Conservation (phyloP, 37 sponge, comb jelly and placozoan genomes). For the Tethya wilhelma region DNA sequence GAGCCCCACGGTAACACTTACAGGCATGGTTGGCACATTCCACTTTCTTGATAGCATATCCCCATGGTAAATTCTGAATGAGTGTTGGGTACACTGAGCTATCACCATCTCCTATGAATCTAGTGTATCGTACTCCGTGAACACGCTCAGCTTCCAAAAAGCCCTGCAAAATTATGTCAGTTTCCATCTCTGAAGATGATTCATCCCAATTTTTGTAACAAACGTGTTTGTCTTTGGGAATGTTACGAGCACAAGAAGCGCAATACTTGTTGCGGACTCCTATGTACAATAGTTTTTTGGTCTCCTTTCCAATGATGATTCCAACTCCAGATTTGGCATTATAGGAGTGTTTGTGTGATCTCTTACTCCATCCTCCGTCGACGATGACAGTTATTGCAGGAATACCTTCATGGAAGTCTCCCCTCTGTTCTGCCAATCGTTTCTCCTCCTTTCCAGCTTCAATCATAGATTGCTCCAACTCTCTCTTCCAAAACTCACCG, state of each 20-base stretch:
- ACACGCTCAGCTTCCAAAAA: conserved; percentile 32
- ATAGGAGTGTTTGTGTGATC: conserved; percentile 61
- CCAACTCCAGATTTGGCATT: conserved; percentile 73
- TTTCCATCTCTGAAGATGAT: conserved; percentile 61
- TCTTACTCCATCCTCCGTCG: conserved; percentile 71
- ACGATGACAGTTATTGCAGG: conserved; percentile 36
- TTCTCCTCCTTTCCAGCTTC: conserved; percentile 10
- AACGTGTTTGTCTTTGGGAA: neutral
- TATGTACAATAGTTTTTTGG: conserved; percentile 42
- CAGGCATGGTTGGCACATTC: conserved; percentile 49
- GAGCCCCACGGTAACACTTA: conserved; percentile 15
- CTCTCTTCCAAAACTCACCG: conserved; percentile 10
- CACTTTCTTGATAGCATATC: conserved; percentile 12
- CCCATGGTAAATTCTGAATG: conserved; percentile 16
- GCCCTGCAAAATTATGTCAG: conserved; percentile 59
- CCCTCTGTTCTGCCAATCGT: conserved; percentile 28
- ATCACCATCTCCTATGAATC: conserved; percentile 55
- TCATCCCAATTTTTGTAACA: conserved; percentile 45
- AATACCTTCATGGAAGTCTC: conserved; percentile 31
- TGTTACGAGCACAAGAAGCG: conserved; percentile 1
- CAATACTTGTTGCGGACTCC: conserved; percentile 51
- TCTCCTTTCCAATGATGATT: conserved; percentile 55
- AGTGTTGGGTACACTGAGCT: conserved; percentile 27
- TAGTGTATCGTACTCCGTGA: conserved; percentile 47
- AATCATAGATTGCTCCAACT: conserved; percentile 6